Conservation (phyloP, 2,888 invertebrate genomes). For the Smittia aterrima region DNA sequence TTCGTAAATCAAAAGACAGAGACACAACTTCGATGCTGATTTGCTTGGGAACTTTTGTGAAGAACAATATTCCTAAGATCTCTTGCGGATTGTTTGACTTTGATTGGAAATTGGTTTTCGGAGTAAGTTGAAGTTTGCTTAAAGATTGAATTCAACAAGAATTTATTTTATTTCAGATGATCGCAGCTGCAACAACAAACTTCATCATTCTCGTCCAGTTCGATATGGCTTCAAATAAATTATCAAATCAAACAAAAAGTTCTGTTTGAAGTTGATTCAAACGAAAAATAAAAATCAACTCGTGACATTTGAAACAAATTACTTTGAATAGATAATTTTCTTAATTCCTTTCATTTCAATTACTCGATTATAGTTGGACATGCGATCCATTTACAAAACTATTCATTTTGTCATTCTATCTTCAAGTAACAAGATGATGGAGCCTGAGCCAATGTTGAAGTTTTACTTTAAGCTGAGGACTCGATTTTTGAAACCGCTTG, state of each 20-base stretch:
- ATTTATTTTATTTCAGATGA: conserved; percentile 24
- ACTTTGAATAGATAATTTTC: no score
- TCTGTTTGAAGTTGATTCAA: no score
- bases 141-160: background rate
- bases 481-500: background rate
- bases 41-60: background rate
- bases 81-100: conserved; percentile 32
- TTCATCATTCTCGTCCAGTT: conserved; percentile 28
- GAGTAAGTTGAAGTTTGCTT: background rate
- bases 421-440: no score
- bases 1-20: background rate
- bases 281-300: no score
- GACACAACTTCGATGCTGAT: background rate
- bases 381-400: no score
- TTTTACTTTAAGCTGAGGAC: no score
- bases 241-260: no score
- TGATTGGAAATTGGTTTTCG: conserved; percentile 25
- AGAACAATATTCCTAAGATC: conserved; percentile 3
- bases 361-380: no score
- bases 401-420: no score
- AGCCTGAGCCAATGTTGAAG: no score
- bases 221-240: background rate
- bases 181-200: conserved; percentile 12
- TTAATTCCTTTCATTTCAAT: no score
- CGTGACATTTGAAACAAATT: no score